A percentile compares a stretch with the other conserved stretches of the same genome.
These are phyloP conservation scores for Macheiramphus alcinus DNA, from an alignment of 2,113 vertebrate genomes.

Conservation along the genomic window DNA sequence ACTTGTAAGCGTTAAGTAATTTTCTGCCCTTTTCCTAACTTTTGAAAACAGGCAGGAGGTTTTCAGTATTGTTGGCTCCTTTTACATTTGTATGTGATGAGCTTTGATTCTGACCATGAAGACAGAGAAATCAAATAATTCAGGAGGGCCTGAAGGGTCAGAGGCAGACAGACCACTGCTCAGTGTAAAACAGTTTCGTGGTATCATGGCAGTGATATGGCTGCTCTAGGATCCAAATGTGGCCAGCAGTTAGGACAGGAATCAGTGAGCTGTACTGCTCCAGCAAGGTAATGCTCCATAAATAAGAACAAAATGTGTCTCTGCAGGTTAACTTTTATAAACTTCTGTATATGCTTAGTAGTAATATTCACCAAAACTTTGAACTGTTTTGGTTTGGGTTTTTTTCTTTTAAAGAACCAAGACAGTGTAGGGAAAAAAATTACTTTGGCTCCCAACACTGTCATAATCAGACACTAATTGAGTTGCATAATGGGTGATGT, in stretches of 20 bases:
- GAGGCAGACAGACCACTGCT: neutral
- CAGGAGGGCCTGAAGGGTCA: neutral
- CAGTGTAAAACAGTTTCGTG: neutral
- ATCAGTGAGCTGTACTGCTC: neutral
- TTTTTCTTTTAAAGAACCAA: neutral
- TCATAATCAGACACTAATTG: neutral
- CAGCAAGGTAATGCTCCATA: neutral
- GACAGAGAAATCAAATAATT: neutral
- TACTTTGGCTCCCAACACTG: neutral
- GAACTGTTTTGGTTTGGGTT: fast-evolving
- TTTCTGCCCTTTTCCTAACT: neutral
- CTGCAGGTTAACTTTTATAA: neutral
- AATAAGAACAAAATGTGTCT: neutral
- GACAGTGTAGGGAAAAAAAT: neutral
- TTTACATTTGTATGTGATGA: neutral
- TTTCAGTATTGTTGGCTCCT: neutral
- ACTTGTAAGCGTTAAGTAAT: neutral
- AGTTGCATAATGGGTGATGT: neutral
- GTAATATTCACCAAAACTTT: neutral
- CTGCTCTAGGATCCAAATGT: neutral
- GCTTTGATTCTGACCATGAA: neutral
- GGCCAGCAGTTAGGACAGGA: neutral
- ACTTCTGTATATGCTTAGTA: neutral
- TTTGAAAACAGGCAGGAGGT: neutral
- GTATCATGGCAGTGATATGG: neutral